These are phyloP conservation scores for Chelon labrosus DNA, from an alignment of 2,797 vertebrate genomes.

Conservation along the genomic window DNA sequence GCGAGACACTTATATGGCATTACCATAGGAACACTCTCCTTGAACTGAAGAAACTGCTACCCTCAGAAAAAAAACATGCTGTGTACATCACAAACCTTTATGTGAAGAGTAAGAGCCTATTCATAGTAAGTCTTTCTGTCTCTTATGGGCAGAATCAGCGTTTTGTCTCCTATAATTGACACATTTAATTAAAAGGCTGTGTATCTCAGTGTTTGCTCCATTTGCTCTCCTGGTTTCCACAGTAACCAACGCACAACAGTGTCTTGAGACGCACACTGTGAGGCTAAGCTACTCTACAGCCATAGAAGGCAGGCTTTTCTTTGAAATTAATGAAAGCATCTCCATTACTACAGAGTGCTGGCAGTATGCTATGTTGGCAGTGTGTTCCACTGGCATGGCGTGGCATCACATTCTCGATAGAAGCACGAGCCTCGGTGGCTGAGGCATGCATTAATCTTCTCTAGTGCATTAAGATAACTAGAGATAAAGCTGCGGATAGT, in stretches of 20 bases:
- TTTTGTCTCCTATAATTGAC: slow-evolving; percentile 24
- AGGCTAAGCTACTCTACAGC: slow-evolving; percentile 45
- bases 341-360: slow-evolving; percentile 48
- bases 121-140: slow-evolving; percentile 9
- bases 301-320: slow-evolving; percentile 34
- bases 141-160: slow-evolving; percentile 22
- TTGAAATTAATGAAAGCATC: slow-evolving; percentile 61
- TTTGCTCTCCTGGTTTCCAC: slow-evolving; percentile 64
- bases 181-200: slow-evolving; percentile 48
- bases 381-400: slow-evolving; percentile 29
- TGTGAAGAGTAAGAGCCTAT: slow-evolving; percentile 2
- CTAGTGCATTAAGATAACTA: slow-evolving; percentile 17
- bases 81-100: not conserved
- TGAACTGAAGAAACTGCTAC: slow-evolving; percentile 1
- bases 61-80: not conserved
- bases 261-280: slow-evolving; percentile 40
- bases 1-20: not conserved
- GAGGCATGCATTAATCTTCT: slow-evolving; percentile 39
- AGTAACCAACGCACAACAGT: slow-evolving; percentile 55
- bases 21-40: slow-evolving; percentile 3
- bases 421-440: slow-evolving; percentile 7
- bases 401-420: slow-evolving; percentile 20
- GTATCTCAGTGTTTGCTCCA: slow-evolving; percentile 42
- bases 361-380: slow-evolving; percentile 32
- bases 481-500: slow-evolving; percentile 44